These are phyloP conservation scores for Danaus plexippus DNA, from an alignment of 1,140 invertebrate species.

Conservation along the genomic window DNA sequence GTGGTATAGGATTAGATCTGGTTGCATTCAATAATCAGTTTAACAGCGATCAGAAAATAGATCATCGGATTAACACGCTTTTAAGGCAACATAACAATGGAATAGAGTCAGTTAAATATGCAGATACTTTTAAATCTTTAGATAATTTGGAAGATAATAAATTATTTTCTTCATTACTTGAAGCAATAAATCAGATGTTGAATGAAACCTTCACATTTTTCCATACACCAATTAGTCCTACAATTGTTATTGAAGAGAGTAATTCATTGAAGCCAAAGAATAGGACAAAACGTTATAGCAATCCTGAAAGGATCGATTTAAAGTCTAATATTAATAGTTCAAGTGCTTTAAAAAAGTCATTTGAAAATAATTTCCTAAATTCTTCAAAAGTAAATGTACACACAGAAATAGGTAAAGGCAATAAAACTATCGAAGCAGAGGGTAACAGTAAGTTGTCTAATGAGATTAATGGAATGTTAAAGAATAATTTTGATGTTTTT, in stretches of 20 bases:
- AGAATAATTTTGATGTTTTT: constrained; percentile 4
- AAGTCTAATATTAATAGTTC: too few relatives aligned
- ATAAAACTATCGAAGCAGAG: too few relatives aligned
- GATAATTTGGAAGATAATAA: constrained; percentile 42
- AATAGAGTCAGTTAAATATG: constrained; percentile 40
- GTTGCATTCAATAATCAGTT: constrained; percentile 37
- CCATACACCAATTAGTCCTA: constrained; percentile 12
- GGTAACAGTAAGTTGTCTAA: background rate
- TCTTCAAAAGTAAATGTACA: too few relatives aligned
- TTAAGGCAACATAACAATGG: constrained; percentile 54
- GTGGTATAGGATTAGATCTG: constrained; percentile 52
- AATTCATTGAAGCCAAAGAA: constrained; percentile 12
- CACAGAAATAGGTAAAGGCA: too few relatives aligned
- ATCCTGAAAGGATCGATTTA: too few relatives aligned
- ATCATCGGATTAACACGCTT: constrained; percentile 37
- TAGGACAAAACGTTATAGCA: constrained; percentile 31
- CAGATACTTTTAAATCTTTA: constrained; percentile 30
- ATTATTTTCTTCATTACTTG: constrained; percentile 36
- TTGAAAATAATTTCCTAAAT: too few relatives aligned
- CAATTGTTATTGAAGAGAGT: too few relatives aligned
- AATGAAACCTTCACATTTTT: constrained; percentile 40
- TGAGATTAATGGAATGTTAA: constrained; percentile 4
- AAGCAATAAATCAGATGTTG: constrained; percentile 32
- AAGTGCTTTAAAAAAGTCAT: too few relatives aligned
- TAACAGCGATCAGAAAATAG: constrained; percentile 25